Base-by-base conservation (phyloP, 2,113 vertebrate species). In the Platichthys stellatus region DNA sequence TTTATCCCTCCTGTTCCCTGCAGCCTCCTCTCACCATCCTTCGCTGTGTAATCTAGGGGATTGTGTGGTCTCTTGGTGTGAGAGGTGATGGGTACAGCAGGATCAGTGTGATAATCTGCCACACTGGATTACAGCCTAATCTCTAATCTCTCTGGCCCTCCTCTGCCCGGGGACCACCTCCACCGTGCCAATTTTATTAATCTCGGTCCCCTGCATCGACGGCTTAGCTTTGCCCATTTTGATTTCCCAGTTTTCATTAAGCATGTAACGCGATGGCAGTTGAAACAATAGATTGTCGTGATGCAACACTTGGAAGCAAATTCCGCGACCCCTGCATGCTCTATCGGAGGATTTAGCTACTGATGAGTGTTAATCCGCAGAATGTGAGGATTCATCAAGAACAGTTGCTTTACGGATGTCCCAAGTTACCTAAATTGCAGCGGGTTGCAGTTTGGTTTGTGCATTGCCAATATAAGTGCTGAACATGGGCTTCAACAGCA, bases 61-160 rank as follows among this genome's bases (percentile, higher is more conserved):
- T 92, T 92, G 87, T 82, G 87, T 85, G 86, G 78, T 88, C 86
- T 87, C 88, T 92, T 73, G 86, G 83, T 92, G 88, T 89, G 90
- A 90, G 90, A 92, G 92, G 91, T 91, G 92, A 92, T 85, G 88
- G 84, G 72, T 90, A 87, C 85, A 89, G 87, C 89, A 72, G 90
- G 90, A 91, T 90, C 87, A 93, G 84, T 71, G 87, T 89, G 92
- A 92, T 92, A 93, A 93, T 93, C 91, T 90, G 82, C 87, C 88
- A 87, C 90, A 92, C 88, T 92, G 88, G 92, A 93, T 93, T 93
- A 93, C 83, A 86, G 83, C 81, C 89, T 92, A 92, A 93, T 93
- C 92, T 92, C 90, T 90, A 91, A 92, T 92, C 92, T 91, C 89
- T 82, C 80, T 64, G 83, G 87, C 83, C 85, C 79, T 83, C 80